These are phyloP conservation scores for Phyto melanocephala DNA, from an alignment of 2,888 invertebrate species.

Conservation along the genomic window DNA sequence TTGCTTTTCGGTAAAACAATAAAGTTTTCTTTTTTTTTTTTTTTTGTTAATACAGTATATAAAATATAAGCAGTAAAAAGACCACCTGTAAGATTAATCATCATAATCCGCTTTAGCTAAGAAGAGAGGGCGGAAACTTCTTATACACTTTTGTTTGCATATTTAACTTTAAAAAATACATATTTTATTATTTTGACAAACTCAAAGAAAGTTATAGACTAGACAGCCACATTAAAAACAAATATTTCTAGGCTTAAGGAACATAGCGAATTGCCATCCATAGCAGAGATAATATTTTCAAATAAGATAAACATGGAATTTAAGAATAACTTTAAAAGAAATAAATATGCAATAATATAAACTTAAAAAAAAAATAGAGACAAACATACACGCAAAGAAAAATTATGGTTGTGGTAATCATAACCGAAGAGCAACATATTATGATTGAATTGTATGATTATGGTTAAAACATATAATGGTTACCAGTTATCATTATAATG, in stretches of 20 bases:
- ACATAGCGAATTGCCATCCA: not conserved
- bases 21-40: conserved; percentile 30
- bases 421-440: too few relatives aligned
- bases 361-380: too few relatives aligned
- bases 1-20: not conserved
- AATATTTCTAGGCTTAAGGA: not conserved
- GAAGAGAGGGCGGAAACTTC: not conserved
- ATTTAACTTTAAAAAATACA: conserved; percentile 1
- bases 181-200: not conserved
- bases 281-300: not conserved
- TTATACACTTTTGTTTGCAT: too few relatives aligned
- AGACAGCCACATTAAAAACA: not conserved
- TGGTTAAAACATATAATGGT: too few relatives aligned
- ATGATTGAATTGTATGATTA: too few relatives aligned
- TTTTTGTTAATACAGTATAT: too few relatives aligned
- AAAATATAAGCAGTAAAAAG: conserved; percentile 22
- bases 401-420: too few relatives aligned
- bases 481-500: too few relatives aligned
- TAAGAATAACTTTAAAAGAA: too few relatives aligned
- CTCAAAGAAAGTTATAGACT: not conserved
- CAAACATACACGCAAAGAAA: too few relatives aligned
- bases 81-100: conserved; percentile 71
- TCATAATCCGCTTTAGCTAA: not conserved
- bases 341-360: too few relatives aligned
- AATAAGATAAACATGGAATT: conserved; percentile 3